Evolutionary conservation across 2,888 invertebrate species (phyloP).

Genomic region (Caenorhabditis uteleia): DNA sequence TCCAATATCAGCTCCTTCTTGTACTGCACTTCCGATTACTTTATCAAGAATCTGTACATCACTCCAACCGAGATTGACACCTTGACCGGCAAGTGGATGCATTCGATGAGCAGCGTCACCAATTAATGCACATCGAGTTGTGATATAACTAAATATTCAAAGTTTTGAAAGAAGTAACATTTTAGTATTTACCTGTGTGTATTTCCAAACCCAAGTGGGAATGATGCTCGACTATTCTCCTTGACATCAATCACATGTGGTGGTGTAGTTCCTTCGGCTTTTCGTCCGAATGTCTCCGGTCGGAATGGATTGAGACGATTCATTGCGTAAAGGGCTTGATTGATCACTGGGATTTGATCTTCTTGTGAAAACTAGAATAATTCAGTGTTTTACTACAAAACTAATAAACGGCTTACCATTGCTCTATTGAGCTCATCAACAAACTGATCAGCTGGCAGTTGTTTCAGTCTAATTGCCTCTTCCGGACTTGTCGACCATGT

Average conservation of each 20-base stretch:
- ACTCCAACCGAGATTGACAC: constrained; percentile 95
- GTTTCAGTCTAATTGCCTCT: constrained; percentile 80
- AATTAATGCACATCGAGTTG: constrained; percentile 82
- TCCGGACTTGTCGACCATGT: constrained; percentile 87
- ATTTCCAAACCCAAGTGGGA: constrained; percentile 90
- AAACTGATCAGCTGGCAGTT: constrained; percentile 81
- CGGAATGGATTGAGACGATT: constrained; percentile 50
- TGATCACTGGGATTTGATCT: constrained; percentile 60
- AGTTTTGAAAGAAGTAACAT: no score
- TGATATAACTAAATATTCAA: constrained; percentile 79
- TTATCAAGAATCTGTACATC: constrained; percentile 83
- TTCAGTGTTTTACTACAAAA: neutral
- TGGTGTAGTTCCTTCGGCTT: constrained; percentile 74
- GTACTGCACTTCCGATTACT: constrained; percentile 78
- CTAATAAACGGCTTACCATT: constrained; percentile 75
- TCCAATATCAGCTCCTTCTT: constrained; percentile 80
- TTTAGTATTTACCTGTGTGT: constrained; percentile 74
- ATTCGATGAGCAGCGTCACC: constrained; percentile 81
- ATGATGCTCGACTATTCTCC: constrained; percentile 80
- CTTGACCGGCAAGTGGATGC: constrained; percentile 96
- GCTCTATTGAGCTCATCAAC: constrained; percentile 87
- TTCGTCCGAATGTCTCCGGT: constrained; percentile 69
- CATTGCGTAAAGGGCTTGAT: constrained; percentile 57
- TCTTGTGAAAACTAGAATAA: constrained; percentile 68
- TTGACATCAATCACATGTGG: constrained; percentile 77